Evolutionary conservation across 1,140 invertebrate genomes (phyloP), one percentile per base, ranked within the genome.

Genomic region (Sarcophaga bullata): DNA sequence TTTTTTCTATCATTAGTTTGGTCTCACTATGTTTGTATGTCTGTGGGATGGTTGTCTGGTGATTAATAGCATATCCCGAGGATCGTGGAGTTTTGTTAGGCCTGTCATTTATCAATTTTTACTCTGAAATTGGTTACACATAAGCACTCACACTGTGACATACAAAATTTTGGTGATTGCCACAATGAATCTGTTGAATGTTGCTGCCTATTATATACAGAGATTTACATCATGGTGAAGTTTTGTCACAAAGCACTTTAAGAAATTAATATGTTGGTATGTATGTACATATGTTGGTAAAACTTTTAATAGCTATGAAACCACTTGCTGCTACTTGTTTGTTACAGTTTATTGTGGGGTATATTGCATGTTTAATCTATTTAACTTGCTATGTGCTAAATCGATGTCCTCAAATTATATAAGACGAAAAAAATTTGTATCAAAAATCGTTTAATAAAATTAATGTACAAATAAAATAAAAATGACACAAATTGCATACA

Each of bases 101-200:
- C 75, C 50, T 78, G 75, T 78, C 75, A 78, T 78, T 78, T 78
- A 78, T 78, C 75, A 78, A 50, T 48, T 78, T 78, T 78, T 78
- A 19, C 48, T 52, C 37, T 50, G n/a, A 78, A 78, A 78, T 78
- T 78, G 75, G 47, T 78, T 50, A 50, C 73, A 76, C 73, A 48
- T 9, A 75, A n/a, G 50, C 49, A 78, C 47, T 48, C 48, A 19
- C 75, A n/a, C n/a, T n/a, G n/a, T 50, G 48, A 17, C 48, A 78
- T n/a, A 78, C 49, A 68, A 58, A n/a, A n/a, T 58, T 58, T 58
- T 58, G 15, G 54, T 58, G 54, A n/a, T 8, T n/a, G 54, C 25
- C 25, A 37, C 25, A 37, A 37, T 4, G 25, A 37, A 4, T 37
- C 25, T 37, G 25, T 37, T 37, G 4, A 37, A 37, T 37, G 25